Evolutionary conservation across 2,113 vertebrate species (phyloP).

Genomic region (Accipiter cooperii): DNA sequence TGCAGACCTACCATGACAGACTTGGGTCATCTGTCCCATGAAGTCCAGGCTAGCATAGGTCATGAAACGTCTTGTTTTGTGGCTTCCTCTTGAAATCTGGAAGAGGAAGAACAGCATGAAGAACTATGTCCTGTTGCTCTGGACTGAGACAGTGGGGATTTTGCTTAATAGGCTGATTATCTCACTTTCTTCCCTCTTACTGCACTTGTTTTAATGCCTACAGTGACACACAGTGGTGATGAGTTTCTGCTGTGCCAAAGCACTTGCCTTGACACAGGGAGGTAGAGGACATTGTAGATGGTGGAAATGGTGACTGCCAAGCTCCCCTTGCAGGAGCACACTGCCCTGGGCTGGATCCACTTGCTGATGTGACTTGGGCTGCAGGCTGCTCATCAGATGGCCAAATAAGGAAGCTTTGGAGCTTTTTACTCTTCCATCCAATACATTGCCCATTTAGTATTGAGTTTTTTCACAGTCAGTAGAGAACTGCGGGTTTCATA

Average conservation of each 20-base stretch:
- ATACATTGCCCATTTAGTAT: background rate
- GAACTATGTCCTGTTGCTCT: background rate
- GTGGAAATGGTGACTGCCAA: background rate
- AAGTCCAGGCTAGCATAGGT: background rate
- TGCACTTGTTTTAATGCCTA: conserved; percentile 43
- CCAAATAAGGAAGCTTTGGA: background rate
- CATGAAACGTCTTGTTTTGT: background rate
- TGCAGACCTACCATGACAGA: background rate
- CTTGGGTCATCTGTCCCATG: accelerated
- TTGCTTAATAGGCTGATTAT: background rate
- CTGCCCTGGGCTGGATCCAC: background rate
- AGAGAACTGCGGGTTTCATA: background rate
- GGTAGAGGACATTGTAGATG: background rate
- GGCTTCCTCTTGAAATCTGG: background rate
- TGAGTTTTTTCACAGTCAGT: background rate
- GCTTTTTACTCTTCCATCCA: background rate
- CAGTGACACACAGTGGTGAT: conserved; percentile 66
- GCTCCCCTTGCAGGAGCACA: background rate
- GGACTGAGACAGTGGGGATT: background rate
- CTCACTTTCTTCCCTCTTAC: background rate
- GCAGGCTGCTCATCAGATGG: background rate
- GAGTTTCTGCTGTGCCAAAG: conserved; percentile 26
- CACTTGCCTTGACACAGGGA: background rate
- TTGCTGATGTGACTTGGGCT: background rate
- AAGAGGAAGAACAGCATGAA: background rate